Percentiles rank a stretch among this genome's conserved stretches.
Evolutionary conservation across 2,113 vertebrate species (phyloP).

Genomic region (Aptenodytes forsteri): DNA sequence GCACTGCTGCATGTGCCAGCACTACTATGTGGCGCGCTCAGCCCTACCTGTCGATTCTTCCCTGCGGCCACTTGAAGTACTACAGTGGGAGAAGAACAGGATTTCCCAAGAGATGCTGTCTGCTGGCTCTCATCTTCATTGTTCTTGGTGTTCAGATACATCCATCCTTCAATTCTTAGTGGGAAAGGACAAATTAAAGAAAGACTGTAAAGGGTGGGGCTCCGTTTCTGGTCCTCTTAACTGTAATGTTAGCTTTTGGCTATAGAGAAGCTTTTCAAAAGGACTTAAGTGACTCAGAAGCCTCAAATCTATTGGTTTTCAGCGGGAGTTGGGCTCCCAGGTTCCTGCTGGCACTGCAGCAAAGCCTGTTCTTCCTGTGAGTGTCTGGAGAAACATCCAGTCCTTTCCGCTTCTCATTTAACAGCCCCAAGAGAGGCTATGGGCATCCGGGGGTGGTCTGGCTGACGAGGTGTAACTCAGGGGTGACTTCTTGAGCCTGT

Average conservation of each 20-base stretch:
- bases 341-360: background rate
- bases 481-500: background rate
- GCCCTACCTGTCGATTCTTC: background rate
- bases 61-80: background rate
- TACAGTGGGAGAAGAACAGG: background rate
- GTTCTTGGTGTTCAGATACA: background rate
- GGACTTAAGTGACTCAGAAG: background rate
- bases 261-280: background rate
- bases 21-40: background rate
- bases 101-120: background rate
- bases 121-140: background rate
- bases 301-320: background rate
- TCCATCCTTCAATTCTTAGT: background rate
- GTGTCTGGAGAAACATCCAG: background rate
- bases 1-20: background rate
- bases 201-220: background rate
- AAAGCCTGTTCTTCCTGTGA: background rate
- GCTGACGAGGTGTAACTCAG: fast-evolving
- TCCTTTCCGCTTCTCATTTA: background rate
- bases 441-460: background rate
- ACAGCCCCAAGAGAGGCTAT: background rate
- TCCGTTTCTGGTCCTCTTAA: background rate
- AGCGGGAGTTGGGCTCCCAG: background rate
- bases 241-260: background rate
- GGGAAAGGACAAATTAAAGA: conserved; percentile 18